Evolutionary conservation across 2,113 vertebrate genomes (phyloP).

Genomic region (Chascanopsetta lugubris): DNA sequence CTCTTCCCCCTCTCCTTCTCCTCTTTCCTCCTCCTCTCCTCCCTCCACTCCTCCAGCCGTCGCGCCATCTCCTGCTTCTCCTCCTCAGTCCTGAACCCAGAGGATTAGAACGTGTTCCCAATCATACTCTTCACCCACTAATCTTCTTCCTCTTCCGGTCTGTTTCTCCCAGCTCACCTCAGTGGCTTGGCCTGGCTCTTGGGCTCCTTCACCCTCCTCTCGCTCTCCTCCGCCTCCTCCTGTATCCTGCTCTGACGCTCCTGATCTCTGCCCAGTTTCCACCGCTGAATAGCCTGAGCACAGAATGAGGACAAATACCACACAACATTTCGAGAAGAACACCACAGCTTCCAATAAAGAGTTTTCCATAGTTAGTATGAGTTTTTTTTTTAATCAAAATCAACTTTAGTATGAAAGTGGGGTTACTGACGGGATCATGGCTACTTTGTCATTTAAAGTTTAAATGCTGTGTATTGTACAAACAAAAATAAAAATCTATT

Average conservation of each 20-base stretch:
- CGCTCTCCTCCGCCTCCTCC: conserved; percentile 70
- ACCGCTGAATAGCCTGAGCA: conserved; percentile 87
- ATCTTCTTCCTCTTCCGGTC: not conserved
- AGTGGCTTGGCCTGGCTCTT: conserved; percentile 69
- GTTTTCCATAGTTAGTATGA: too few species aligned
- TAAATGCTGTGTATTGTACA: too few species aligned
- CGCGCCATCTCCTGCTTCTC: conserved; percentile 76
- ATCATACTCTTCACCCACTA: not conserved
- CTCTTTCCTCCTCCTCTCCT: conserved; percentile 75
- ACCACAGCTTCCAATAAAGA: too few species aligned
- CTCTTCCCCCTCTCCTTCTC: conserved; percentile 77
- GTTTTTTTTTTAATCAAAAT: too few species aligned
- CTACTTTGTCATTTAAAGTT: too few species aligned
- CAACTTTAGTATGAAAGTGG: too few species aligned
- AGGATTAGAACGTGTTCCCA: not conserved
- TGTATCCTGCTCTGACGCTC: conserved; percentile 78
- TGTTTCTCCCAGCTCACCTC: conserved; percentile 50
- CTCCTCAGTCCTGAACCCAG: conserved; percentile 70
- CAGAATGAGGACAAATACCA: not conserved
- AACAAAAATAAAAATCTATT: too few species aligned
- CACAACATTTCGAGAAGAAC: too few species aligned
- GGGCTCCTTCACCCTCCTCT: conserved; percentile 53
- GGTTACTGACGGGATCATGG: too few species aligned
- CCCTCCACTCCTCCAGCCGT: conserved; percentile 84
- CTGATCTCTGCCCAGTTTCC: conserved; percentile 84